Percentiles rank a stretch among this genome's conserved stretches.
Conservation (phyloP, 2,113 vertebrate species). For the Motacilla tschutschensis region DNA sequence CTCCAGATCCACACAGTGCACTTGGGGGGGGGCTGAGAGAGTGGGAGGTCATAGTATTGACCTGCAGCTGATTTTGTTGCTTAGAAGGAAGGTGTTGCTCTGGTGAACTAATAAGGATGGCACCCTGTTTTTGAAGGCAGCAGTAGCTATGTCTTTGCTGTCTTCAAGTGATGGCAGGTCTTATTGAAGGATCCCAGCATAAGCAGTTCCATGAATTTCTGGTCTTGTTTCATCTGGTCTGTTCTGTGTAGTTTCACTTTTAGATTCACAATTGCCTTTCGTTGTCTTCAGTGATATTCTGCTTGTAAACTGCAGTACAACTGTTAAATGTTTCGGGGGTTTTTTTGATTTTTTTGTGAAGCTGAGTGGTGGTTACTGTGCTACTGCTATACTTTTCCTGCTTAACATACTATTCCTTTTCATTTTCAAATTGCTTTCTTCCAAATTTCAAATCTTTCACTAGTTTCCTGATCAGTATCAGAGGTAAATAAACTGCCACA, state of each 20-base stretch:
- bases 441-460: neutral
- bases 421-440: neutral
- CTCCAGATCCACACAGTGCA: neutral
- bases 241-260: neutral
- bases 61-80: neutral
- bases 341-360: neutral
- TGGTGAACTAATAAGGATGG: neutral
- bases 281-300: neutral
- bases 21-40: neutral
- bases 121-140: neutral
- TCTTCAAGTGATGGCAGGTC: neutral
- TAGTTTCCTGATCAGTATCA: neutral
- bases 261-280: neutral
- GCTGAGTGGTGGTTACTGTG: neutral
- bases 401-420: neutral
- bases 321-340: neutral
- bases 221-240: neutral
- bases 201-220: neutral
- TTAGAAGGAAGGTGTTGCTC: neutral
- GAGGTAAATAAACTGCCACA: neutral
- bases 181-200: neutral
- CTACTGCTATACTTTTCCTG: neutral
- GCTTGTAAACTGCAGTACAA: neutral
- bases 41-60: neutral
- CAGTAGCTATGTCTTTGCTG: neutral